phyloP scores from a whole-genome alignment of 1,140 invertebrate genomes.

The Arctopsyche grandis region DNA sequence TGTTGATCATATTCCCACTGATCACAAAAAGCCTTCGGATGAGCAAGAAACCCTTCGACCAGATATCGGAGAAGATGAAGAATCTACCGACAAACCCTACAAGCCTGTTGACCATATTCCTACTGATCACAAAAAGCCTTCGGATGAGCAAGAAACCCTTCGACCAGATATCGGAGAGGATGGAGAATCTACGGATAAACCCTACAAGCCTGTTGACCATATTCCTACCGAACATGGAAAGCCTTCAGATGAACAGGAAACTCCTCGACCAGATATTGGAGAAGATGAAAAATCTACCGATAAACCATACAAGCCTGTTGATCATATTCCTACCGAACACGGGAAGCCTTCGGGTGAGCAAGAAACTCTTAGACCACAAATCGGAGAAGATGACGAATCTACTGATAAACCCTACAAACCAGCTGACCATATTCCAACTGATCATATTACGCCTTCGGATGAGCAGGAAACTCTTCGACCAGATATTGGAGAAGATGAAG shows the following conservation, averaged over 20 bases:
- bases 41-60: slow-evolving; percentile 14
- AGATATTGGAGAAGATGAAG: not conserved
- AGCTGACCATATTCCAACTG: not conserved
- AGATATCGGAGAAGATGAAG: not conserved
- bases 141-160: not conserved
- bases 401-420: not conserved
- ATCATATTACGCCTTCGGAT: not conserved
- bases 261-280: not conserved
- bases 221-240: not conserved
- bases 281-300: not conserved
- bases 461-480: not conserved
- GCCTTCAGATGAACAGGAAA: not conserved
- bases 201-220: not conserved
- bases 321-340: not conserved
- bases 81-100: not conserved
- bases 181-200: not conserved
- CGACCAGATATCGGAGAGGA: not conserved
- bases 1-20: slow-evolving; percentile 12
- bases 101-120: not conserved
- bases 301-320: not conserved
- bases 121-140: not conserved
- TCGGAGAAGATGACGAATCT: not conserved
- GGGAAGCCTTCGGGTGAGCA: not conserved
- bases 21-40: slow-evolving; percentile 26
- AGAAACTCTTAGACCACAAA: not conserved